Percentiles rank a stretch among this genome's conserved stretches.
phyloP scores from a whole-genome alignment of 2,113 vertebrate species.

The Marmota flaviventris region DNA sequence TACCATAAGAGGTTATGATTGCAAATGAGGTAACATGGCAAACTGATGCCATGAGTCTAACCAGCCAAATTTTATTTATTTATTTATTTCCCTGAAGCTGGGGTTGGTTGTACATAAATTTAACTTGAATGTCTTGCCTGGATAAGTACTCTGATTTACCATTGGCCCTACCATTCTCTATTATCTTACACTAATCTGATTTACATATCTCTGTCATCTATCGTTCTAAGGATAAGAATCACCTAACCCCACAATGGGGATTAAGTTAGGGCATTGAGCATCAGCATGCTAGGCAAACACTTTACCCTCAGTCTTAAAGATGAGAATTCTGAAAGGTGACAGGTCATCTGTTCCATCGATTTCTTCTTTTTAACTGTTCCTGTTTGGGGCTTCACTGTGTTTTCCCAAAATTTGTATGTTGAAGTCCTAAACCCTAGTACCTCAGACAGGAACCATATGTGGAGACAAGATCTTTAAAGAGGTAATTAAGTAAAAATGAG shows the following conservation, averaged over 20 bases:
- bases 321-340: not conserved
- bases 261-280: not conserved
- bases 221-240: not conserved
- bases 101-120: not conserved
- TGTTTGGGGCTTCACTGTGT: not conserved
- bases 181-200: conserved; percentile 20
- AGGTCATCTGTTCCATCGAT: not conserved
- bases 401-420: not conserved
- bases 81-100: not conserved
- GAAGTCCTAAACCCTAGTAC: not conserved
- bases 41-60: not conserved
- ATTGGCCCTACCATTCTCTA: not conserved
- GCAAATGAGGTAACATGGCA: conserved; percentile 39
- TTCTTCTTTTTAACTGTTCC: conserved; percentile 11
- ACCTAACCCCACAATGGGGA: not conserved
- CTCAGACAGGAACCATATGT: conserved; percentile 21
- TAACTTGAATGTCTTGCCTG: not conserved
- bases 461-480: conserved; percentile 48
- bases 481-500: conserved; percentile 32
- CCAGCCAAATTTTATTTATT: not conserved
- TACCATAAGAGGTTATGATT: conserved; percentile 33
- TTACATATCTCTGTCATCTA: conserved; percentile 2
- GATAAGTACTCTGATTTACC: not conserved
- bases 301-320: not conserved
- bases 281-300: not conserved